Evolutionary conservation across 2,888 invertebrate genomes (phyloP).

Genomic region (Scaptodrosophila latifasciaeformis): DNA sequence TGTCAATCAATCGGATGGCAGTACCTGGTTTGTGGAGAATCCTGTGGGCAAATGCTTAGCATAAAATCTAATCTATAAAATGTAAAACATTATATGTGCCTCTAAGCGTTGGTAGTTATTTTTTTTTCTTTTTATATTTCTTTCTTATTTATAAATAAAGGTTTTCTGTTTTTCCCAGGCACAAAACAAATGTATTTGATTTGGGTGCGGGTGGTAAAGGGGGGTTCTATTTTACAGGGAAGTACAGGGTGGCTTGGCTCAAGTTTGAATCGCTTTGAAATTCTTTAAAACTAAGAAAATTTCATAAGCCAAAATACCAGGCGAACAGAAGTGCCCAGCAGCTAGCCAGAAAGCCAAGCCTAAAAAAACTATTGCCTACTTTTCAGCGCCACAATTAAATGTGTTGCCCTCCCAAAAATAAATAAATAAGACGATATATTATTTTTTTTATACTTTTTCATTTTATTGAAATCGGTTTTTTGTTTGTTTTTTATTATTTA

Average conservation of each 20-base stretch:
- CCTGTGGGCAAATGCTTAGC: slow-evolving; percentile 41
- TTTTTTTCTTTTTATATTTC: no score
- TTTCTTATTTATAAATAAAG: no score
- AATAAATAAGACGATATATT: not conserved
- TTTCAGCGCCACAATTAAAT: not conserved
- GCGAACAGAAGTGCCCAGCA: not conserved
- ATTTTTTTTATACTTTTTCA: slow-evolving; percentile 44
- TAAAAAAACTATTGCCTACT: not conserved
- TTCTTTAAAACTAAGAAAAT: not conserved
- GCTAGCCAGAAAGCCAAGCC: not conserved
- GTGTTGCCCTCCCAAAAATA: no score
- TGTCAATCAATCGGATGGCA: slow-evolving; percentile 43
- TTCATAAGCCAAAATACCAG: not conserved
- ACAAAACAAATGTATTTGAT: no score
- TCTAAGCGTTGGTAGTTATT: no score
- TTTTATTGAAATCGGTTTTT: slow-evolving; percentile 62
- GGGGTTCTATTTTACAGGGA: no score
- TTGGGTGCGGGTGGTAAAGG: no score
- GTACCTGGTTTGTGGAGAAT: slow-evolving; percentile 59
- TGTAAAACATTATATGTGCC: no score
- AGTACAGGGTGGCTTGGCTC: no score
- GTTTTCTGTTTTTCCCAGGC: no score
- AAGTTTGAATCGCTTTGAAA: no score
- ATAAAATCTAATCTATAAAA: no score
- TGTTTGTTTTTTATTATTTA: slow-evolving; percentile 50